These are phyloP conservation scores for Mayetiola destructor DNA, from an alignment of 2,888 invertebrate species.

Conservation along the genomic window DNA sequence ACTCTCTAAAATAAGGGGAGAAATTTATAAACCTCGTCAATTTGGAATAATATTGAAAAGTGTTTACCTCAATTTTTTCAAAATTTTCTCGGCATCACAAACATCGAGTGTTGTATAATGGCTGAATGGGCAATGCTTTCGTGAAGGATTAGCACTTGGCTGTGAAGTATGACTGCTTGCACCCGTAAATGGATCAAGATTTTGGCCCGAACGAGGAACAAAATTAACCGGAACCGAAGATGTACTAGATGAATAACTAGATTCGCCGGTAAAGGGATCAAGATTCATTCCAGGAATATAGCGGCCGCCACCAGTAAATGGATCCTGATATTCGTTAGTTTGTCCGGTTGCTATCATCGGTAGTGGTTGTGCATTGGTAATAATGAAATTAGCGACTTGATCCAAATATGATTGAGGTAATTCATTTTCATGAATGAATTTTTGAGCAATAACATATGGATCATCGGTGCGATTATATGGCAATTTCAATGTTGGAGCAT, in stretches of 20 bases:
- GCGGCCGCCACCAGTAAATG: conserved; percentile 51
- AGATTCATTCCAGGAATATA: conserved; percentile 46
- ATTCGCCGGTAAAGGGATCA: conserved; percentile 56
- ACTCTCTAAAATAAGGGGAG: conserved; percentile 39
- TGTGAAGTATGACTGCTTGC: conserved; percentile 6
- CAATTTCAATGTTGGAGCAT: conserved; percentile 71
- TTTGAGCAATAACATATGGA: conserved; percentile 82
- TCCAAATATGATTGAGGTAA: conserved; percentile 78
- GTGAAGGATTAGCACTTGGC: neutral
- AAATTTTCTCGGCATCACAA: conserved; percentile 58
- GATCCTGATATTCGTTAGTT: conserved; percentile 41
- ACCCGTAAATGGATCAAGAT: conserved; percentile 21
- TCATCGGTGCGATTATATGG: conserved; percentile 85
- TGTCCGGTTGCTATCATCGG: neutral
- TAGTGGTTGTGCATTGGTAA: conserved; percentile 49
- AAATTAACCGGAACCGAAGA: neutral
- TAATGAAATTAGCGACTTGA: conserved; percentile 83
- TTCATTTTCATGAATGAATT: conserved; percentile 71
- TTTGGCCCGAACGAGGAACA: neutral
- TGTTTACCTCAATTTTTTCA: conserved; percentile 45
- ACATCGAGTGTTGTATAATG: conserved; percentile 58
- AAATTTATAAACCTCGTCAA: no score
- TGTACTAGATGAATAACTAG: conserved; percentile 47
- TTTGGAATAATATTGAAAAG: no score
- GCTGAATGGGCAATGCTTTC: conserved; percentile 34